Base-by-base conservation (phyloP, 1,140 invertebrate species). In the Trichogramma pretiosum region DNA sequence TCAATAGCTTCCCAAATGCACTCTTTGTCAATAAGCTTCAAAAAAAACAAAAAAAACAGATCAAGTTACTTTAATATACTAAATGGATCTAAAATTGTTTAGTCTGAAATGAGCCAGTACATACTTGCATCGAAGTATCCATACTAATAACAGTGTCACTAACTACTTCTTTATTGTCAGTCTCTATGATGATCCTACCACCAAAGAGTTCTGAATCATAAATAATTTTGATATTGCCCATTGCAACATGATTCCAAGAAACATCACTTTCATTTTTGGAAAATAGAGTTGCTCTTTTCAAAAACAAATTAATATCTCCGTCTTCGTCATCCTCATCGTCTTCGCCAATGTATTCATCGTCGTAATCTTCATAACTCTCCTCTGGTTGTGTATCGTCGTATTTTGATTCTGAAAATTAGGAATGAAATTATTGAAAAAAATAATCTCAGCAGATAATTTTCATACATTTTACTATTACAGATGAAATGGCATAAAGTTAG, bases 171-270 rank as follows among this genome's bases (percentile, higher is more conserved):
- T 59, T 56, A 11, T 70, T 51, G 22, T 74, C 71, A 3, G 57
- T 54, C 26, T 59, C 60, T 14, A 78, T 56, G n/a, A 61, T 43
- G 19, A 79, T 72, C 19, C 63, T 63, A 9, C 67, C 63, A 1
- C 68, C 72, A 52, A 60, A 74, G 4, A 75, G 58, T 14, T 74
- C 66, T n/a, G 72, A 68, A 58, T 79, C 73, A 43, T 73, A 77
- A n/a, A 67, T 17, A 11, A 79, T 68, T 26, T 66, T 64, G 1
- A 79, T 43, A 26, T 61, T 60, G n/a, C 76, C 77, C 16, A 58
- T 44, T 2, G 67, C 72, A 3, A 72, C 16, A 8, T 49, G 45
- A 21, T 59, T 26, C 65, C 66, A 72, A 0, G 32, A 26, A 22
- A 18, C 26, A 1, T 59, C 50, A 13, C 55, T 36, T 21, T 48